Conservation (phyloP, 2,113 vertebrate genomes). For the Ifrita kowaldi region DNA sequence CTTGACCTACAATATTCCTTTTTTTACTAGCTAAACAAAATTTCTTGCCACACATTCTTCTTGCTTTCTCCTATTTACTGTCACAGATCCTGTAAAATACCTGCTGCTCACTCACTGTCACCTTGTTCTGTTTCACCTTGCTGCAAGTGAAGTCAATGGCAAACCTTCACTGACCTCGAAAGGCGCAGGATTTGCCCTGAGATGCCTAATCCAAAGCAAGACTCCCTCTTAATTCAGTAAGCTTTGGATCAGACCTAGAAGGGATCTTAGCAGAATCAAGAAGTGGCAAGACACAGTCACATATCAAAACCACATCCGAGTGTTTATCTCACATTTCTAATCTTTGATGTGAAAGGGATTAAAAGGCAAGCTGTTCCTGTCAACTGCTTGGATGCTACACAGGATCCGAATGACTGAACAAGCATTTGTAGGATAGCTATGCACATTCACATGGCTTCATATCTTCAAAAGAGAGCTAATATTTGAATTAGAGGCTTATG, state of each 20-base stretch:
- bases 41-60: neutral
- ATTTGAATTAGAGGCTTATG: neutral
- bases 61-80: neutral
- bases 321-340: neutral
- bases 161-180: neutral
- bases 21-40: neutral
- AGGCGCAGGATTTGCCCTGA: neutral
- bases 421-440: neutral
- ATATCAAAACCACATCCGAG: neutral
- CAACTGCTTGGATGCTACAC: neutral
- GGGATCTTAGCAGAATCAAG: neutral
- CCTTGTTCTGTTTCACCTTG: neutral
- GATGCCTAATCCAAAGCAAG: neutral
- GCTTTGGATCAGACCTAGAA: constrained; percentile 14
- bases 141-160: neutral
- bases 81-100: neutral
- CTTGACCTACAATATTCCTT: neutral
- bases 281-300: neutral
- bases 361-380: neutral
- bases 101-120: neutral
- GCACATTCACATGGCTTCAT: neutral
- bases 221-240: constrained; percentile 12
- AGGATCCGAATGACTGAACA: neutral
- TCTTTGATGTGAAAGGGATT: neutral
- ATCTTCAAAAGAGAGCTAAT: neutral